Evolutionary conservation across 2,797 vertebrate genomes (phyloP).

Genomic region (Coregonus sp.): DNA sequence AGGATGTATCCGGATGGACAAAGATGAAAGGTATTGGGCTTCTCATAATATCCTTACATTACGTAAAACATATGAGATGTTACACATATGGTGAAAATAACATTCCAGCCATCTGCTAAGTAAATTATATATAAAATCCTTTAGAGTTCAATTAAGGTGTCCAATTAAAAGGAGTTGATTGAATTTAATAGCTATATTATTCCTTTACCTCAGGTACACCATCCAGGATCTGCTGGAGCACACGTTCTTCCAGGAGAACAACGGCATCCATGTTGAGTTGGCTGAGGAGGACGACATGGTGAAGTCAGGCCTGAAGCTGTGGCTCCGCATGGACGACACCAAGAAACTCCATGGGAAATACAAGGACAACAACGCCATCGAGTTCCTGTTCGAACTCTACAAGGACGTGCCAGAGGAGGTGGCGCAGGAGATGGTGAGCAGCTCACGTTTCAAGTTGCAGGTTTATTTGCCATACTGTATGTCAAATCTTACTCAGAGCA

Average conservation of each 20-base stretch:
- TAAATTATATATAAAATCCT: not conserved
- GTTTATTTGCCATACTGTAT: not conserved
- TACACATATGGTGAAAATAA: not conserved
- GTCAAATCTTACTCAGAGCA: not conserved
- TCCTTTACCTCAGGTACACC: conserved; percentile 80
- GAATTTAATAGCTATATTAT: not conserved
- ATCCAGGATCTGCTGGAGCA: conserved; percentile 96
- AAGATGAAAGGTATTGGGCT: conserved; percentile 83
- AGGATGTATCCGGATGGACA: conserved; percentile 89
- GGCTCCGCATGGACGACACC: conserved; percentile 94
- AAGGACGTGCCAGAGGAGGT: conserved; percentile 95
- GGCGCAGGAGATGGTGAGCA: conserved; percentile 95
- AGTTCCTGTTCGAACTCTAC: conserved; percentile 96
- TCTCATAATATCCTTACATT: conserved; percentile 39
- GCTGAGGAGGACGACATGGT: conserved; percentile 91
- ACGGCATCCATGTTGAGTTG: conserved; percentile 91
- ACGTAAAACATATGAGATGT: not conserved
- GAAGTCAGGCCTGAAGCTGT: conserved; percentile 93
- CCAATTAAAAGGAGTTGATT: not conserved
- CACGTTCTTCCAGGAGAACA: conserved; percentile 95
- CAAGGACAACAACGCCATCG: conserved; percentile 98
- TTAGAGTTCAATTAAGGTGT: not conserved
- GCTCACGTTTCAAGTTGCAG: not conserved
- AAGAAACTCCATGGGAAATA: conserved; percentile 94
- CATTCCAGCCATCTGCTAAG: not conserved